Evolutionary conservation across 2,888 invertebrate genomes (phyloP).

Genomic region (Glomeris marginata): DNA sequence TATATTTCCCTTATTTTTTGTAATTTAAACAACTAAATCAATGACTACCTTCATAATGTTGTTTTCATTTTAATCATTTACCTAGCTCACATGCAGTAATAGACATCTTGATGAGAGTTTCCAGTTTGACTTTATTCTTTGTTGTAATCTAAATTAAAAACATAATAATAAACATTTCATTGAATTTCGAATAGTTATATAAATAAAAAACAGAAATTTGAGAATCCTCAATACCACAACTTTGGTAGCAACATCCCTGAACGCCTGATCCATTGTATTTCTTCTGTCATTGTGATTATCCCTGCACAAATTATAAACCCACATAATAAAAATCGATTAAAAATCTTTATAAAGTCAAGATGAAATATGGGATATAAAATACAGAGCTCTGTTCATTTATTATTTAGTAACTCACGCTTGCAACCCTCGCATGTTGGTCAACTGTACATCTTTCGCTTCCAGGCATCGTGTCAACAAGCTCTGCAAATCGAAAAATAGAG

Average conservation of each 20-base stretch:
- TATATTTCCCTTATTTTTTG: too few relatives aligned
- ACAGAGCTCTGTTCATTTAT: too few relatives aligned
- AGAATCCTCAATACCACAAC: conserved; percentile 25
- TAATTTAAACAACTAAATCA: too few relatives aligned
- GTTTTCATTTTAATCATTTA: too few relatives aligned
- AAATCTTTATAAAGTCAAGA: too few relatives aligned
- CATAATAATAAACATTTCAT: not conserved
- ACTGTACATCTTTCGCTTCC: conserved; percentile 12
- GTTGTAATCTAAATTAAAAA: not conserved
- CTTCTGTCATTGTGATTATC: conserved; percentile 28
- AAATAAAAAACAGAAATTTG: too few relatives aligned
- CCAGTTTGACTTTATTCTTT: not conserved
- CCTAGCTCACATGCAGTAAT: conserved; percentile 9
- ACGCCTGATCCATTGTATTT: conserved; percentile 26
- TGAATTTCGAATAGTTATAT: not conserved
- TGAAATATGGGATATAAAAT: too few relatives aligned
- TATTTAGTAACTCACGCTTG: not conserved
- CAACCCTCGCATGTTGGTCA: not conserved
- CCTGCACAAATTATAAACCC: conserved; percentile 17
- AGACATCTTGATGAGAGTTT: conserved; percentile 6
- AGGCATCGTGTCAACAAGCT: conserved; percentile 22
- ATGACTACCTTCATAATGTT: too few relatives aligned
- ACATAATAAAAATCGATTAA: not conserved
- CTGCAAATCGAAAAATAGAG: conserved; percentile 4
- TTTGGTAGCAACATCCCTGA: conserved; percentile 26